phyloP scores from a whole-genome alignment of 2,888 invertebrate species.

The Mechanitis mazaeus region DNA sequence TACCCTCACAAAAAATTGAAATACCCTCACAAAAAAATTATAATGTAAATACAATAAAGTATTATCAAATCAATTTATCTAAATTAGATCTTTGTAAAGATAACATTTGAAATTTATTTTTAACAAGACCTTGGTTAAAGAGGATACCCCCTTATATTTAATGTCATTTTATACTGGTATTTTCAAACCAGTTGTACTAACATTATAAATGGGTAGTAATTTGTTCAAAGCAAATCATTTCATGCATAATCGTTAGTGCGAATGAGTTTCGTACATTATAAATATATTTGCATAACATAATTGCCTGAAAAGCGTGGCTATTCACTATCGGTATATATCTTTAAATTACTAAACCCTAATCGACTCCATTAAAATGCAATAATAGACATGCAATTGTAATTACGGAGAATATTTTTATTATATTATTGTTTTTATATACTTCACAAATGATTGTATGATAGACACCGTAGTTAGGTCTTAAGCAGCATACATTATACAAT shows the following conservation, averaged over 20 bases:
- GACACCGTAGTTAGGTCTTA: no score
- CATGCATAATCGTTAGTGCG: conserved; percentile 26
- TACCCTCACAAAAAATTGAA: background rate
- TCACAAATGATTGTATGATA: no score
- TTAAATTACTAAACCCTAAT: background rate
- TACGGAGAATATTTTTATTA: background rate
- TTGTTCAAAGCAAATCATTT: conserved; percentile 30
- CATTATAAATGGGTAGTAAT: conserved; percentile 19
- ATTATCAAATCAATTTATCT: background rate
- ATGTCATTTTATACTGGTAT: no score
- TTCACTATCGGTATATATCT: conserved; percentile 2
- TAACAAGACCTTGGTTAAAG: no score
- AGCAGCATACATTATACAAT: no score
- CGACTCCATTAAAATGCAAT: conserved; percentile 1
- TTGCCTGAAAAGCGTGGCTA: conserved; percentile 12
- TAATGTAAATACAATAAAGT: background rate
- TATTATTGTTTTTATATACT: no score
- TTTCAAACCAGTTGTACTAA: no score
- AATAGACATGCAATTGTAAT: background rate
- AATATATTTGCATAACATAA: conserved; percentile 28
- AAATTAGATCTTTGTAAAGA: no score
- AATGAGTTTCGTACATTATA: conserved; percentile 27
- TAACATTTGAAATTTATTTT: no score
- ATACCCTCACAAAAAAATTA: background rate
- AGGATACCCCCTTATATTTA: no score